phyloP scores from a whole-genome alignment of 2,113 vertebrate species.

The Hirundichthys speculiger region DNA sequence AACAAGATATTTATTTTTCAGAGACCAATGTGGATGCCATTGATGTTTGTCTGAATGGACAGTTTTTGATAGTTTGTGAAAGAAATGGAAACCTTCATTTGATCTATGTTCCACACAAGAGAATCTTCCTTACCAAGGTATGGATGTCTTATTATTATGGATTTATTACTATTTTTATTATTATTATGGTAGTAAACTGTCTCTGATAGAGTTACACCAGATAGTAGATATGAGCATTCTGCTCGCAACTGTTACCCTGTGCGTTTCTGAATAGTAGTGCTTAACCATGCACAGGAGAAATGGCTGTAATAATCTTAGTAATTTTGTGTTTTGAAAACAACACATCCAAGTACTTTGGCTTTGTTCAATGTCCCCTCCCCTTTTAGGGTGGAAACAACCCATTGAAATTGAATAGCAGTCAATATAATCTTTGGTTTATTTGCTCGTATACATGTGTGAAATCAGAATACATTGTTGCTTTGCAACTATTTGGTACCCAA shows the following conservation, averaged over 20 bases:
- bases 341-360: no score
- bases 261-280: neutral
- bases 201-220: neutral
- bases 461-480: no score
- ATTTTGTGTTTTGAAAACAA: no score
- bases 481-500: no score
- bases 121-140: constrained; percentile 90
- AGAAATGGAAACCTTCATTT: constrained; percentile 93
- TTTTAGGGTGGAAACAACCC: no score
- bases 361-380: no score
- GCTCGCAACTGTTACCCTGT: neutral
- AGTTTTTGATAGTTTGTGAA: constrained; percentile 92
- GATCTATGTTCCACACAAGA: constrained; percentile 89
- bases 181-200: neutral
- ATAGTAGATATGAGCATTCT: neutral
- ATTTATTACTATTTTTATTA: neutral
- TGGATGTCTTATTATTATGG: neutral
- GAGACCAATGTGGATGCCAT: constrained; percentile 90
- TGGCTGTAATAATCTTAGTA: neutral
- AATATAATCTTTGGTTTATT: no score
- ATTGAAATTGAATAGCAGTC: no score
- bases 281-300: neutral
- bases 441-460: no score
- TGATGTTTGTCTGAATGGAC: constrained; percentile 86
- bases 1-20: constrained; percentile 62